A percentile compares a stretch with the other conserved stretches of the same genome.
phyloP scores from a whole-genome alignment of 2,888 invertebrate genomes.

The Acanthosoma haemorrhoidale region DNA sequence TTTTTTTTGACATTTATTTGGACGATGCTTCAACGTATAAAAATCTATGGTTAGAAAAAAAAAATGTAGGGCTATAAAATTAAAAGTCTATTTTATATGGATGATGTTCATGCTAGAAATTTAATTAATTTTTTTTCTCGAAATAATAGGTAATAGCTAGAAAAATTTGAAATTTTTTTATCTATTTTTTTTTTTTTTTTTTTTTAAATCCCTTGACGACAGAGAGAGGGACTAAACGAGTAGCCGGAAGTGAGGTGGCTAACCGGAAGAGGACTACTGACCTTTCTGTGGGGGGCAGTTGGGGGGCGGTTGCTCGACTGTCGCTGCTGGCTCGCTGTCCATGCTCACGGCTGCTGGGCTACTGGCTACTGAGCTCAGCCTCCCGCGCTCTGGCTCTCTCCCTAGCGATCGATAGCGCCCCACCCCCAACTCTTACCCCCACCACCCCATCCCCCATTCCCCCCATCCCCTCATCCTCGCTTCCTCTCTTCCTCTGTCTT shows the following conservation, averaged over 20 bases:
- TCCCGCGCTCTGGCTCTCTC: not conserved
- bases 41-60: too few species aligned
- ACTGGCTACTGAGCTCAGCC: constrained; percentile 12
- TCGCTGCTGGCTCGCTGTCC: not conserved
- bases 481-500: not conserved
- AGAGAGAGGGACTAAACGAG: not conserved
- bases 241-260: too few species aligned
- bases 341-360: not conserved
- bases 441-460: not conserved
- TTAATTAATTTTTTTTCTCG: too few species aligned
- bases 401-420: constrained; percentile 6
- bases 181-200: not conserved
- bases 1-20: too few species aligned
- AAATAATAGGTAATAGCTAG: too few species aligned
- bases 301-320: not conserved
- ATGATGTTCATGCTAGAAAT: too few species aligned
- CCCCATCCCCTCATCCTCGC: not conserved
- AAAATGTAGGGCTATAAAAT: too few species aligned
- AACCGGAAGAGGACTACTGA: not conserved
- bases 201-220: not conserved
- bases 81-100: too few species aligned
- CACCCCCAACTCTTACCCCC: not conserved
- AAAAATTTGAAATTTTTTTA: not conserved
- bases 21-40: too few species aligned
- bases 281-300: constrained; percentile 5